Percentiles rank a stretch among this genome's conserved stretches.
Conservation (phyloP, 2,113 vertebrate genomes). For the Furnarius figulus region DNA sequence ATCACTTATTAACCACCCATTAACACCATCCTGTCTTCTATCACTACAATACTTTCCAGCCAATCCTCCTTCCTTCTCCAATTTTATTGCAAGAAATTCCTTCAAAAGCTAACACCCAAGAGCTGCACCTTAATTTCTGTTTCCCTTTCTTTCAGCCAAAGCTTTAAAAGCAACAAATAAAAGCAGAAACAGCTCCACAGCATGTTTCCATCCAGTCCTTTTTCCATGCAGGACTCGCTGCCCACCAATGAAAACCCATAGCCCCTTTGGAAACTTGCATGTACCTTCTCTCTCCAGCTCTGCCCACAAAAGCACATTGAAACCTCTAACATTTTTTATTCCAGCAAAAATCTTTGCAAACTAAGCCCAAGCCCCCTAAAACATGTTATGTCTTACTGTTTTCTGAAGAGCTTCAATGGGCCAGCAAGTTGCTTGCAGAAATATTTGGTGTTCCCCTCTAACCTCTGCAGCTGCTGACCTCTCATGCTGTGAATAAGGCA, state of each 20-base stretch:
- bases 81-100: background rate
- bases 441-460: background rate
- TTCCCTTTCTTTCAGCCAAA: background rate
- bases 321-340: background rate
- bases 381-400: background rate
- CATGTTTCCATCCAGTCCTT: background rate
- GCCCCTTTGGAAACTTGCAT: background rate
- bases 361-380: background rate
- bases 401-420: background rate
- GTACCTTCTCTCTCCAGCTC: background rate
- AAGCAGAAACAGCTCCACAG: background rate
- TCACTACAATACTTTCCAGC: background rate
- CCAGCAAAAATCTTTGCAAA: background rate
- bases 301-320: background rate
- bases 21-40: background rate
- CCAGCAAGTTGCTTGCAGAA: background rate
- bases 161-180: background rate
- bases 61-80: background rate
- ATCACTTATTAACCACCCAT: constrained; percentile 34
- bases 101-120: background rate
- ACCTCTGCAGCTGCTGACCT: fast-evolving
- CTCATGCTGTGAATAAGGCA: background rate
- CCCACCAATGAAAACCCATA: background rate
- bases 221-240: background rate
- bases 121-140: background rate